Percentiles rank a stretch among this genome's conserved stretches.
phyloP scores from a whole-genome alignment of 2,797 vertebrate species.

The Mormyrops boulengeri region DNA sequence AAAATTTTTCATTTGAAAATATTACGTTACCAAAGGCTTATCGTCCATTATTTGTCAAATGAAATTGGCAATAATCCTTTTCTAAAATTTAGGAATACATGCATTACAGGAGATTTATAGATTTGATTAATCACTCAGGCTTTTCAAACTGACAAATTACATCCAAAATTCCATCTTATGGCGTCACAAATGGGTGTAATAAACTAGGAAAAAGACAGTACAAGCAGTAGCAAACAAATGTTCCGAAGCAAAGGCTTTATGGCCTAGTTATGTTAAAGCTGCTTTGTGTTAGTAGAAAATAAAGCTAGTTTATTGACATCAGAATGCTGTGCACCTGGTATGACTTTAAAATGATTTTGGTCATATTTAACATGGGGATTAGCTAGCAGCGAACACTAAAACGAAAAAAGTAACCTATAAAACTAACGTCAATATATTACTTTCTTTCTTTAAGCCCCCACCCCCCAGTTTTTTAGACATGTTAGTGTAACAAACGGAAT shows the following conservation, averaged over 20 bases:
- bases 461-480: constrained; percentile 14
- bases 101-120: not conserved
- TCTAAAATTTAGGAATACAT: not conserved
- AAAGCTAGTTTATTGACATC: constrained; percentile 14
- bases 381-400: constrained; percentile 29
- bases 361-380: constrained; percentile 15
- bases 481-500: constrained; percentile 45
- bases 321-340: constrained; percentile 14
- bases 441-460: constrained; percentile 25
- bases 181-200: not conserved
- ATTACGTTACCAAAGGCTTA: not conserved
- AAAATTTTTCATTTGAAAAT: not conserved
- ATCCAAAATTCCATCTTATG: not conserved
- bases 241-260: constrained; percentile 9
- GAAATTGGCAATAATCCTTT: not conserved
- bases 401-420: constrained; percentile 22
- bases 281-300: not conserved
- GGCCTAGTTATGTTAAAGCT: not conserved
- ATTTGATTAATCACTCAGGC: not conserved
- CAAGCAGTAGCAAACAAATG: constrained; percentile 14
- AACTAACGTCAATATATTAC: constrained; percentile 32
- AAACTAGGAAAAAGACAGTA: not conserved
- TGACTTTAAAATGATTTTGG: constrained; percentile 19
- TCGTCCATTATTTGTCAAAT: not conserved
- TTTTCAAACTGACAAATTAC: not conserved